Evolutionary conservation across 2,888 invertebrate species (phyloP), one percentile per base, ranked within the genome.

Genomic region (Limenitis camilla): DNA sequence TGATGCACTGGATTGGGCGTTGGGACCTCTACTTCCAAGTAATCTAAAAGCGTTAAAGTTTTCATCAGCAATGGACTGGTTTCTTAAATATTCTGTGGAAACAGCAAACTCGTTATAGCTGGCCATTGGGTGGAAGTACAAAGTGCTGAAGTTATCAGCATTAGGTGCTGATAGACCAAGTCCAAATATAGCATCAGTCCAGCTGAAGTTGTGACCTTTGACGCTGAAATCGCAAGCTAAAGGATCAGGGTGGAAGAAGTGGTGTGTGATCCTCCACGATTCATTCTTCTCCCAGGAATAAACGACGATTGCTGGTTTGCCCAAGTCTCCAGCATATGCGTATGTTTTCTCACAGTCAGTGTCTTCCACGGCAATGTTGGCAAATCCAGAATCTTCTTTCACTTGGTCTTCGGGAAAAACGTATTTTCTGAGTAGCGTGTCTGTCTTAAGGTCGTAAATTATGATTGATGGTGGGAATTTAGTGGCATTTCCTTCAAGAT

Each of bases 71-170:
- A 90, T 66, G 0, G 89, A 84, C 61, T 90, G 83, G 61, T 93
- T 91, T 31, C 92, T 88, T 32, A 94, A 74, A 42, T 92, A 83
- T 61, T 89, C 88, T 0, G 94, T 94, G 4, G 90, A 92, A 0
- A 95, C 94, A 0, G 92, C 76, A 69, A 93, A 95, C 68, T 95
- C 94, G 69, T 92, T 90, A 54, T 90, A 92, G 61, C 94, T 94
- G 3, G 92, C 91, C 73, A 95, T 88, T 0, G 95, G 93, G 68
- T 95, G 95, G 82, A 94, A 95, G 66, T 92, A 95, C 3, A 95
- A 73, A 0, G 92, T 92, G 53, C 93, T 91, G 71, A 79, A 92
- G 31, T 92, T 92, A 49, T 92, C 90, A 0, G 88, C 63, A 49
- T 90, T 89, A 0, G 91, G 89, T 5, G 90, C 90, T 0, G 92